phyloP scores from a whole-genome alignment of 2,797 vertebrate genomes.

The Delichon dasypus region DNA sequence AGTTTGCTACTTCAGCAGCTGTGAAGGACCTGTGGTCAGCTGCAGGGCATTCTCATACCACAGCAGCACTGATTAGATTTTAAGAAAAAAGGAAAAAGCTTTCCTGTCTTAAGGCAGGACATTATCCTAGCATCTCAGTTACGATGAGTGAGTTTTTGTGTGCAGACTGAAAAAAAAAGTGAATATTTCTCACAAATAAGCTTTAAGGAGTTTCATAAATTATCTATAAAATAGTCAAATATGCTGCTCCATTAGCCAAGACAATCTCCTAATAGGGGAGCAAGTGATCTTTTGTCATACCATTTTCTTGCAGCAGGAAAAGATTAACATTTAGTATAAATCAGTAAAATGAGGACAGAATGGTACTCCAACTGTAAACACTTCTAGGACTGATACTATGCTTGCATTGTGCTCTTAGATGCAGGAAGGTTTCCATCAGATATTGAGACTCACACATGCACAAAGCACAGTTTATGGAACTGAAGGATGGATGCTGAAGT shows the following conservation, averaged over 20 bases:
- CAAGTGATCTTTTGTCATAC: neutral
- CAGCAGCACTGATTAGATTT: neutral
- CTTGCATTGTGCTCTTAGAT: neutral
- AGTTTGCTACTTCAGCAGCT: neutral
- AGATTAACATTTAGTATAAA: neutral
- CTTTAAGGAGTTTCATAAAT: conserved; percentile 36
- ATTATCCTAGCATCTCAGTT: neutral
- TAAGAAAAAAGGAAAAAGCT: neutral
- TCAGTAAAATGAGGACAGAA: neutral
- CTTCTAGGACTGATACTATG: neutral
- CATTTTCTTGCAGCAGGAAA: neutral
- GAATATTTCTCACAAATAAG: conserved; percentile 29
- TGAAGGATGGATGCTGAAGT: neutral
- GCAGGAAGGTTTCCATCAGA: neutral
- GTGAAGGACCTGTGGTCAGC: neutral
- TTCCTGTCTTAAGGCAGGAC: neutral
- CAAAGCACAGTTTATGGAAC: neutral
- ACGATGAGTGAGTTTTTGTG: conserved; percentile 37
- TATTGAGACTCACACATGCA: neutral
- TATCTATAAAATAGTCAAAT: conserved; percentile 28
- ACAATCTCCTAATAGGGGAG: neutral
- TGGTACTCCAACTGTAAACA: neutral
- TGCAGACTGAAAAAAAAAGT: neutral
- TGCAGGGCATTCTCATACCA: neutral
- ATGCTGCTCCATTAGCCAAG: neutral